Base-by-base conservation (phyloP, 2,888 invertebrate species). In the Netelia inedita region DNA sequence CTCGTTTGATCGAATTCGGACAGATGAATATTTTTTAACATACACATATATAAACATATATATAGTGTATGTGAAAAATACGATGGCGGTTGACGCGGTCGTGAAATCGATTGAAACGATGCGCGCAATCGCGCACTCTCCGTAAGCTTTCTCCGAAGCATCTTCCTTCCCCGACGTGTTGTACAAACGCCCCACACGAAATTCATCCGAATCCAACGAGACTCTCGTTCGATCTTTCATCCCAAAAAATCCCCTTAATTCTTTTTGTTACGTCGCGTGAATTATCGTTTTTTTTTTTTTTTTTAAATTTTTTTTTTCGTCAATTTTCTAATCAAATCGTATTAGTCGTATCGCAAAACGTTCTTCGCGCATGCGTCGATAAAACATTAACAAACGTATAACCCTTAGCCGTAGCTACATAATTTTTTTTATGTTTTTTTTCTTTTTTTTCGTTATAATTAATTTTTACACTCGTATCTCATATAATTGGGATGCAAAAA, bases 51-150 rank as follows among this genome's bases (percentile, higher is more conserved):
- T 53, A 55, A 55, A 16, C 28, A 41, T 43, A 35, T 35, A 21
- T 46, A 75, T 79, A 79, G 83, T 81, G 71, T 78, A 87, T 86
- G 88, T 88, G 87, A 89, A 90, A 89, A 90, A 88, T 88, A 88
- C 88, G 86, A 88, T 88, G 85, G 57, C 16, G 59, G 55, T 76
- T 68, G 71, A 46, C 72, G 72, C 41, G 68, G 80, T 82, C 84
- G 71, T 87, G 88, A 87, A 91, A 91, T 91, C 91, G 91, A 91
- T 91, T 87, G 87, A 86, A 90, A 89, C 90, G 91, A 90, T 90
- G 90, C 91, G 91, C 91, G 91, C 91, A 91, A 88, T 90, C 89
- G 87, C 61, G 28, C 28, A 28, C 28, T 28, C 28, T 28, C 28
- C 28, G 28, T 28, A 28, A 28, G 28, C 5, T 28, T 28, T 5